Evolutionary conservation across 2,113 vertebrate species (phyloP), one percentile per base, ranked within the genome.

Genomic region (Calidris pygmaea): DNA sequence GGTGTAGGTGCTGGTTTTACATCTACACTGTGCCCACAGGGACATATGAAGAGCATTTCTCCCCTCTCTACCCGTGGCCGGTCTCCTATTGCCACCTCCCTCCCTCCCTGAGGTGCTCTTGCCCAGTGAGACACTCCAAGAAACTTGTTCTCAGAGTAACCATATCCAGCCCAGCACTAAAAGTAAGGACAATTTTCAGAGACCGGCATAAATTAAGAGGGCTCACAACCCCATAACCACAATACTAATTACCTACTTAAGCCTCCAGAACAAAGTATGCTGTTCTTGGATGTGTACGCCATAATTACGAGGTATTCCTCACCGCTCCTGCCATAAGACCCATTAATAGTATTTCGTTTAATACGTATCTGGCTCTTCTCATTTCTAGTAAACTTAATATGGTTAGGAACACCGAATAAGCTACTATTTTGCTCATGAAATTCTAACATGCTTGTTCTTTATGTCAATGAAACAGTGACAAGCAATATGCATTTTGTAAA

Each of bases 251-350:
- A 91, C 86, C 77, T 96, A 97, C 87, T 97, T 97, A 97, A 97
- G 97, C 96, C 95, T 96, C 96, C 97, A 97, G 96, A 97, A 97
- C 97, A 96, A 97, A 97, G 87, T 96, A 92, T 26, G 87, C 87
- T 56, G 35, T 73, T 81, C 85, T 94, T 10, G 60, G 87, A 93
- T 96, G 89, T 90, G 95, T 94, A 78, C 12, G 3, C 85, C 60
- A 14, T 96, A 97, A 97, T 97, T 97, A 96, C 24, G 14, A 92
- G 91, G 85, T 90, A 90, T 95, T 96, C 67, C 94, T 95, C 89
- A 53, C 87, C 4, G 30, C 77, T 93, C 48, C 62, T 0, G 14
- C 56, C 1, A 5, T 93, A 95, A 97, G 87, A 93, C 50, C 23
- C 74, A 67, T 68, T 97, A 96, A 95, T 81, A 90, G 52, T 47